phyloP scores from a whole-genome alignment of 2,888 invertebrate species.

The Capitulum mitella region DNA sequence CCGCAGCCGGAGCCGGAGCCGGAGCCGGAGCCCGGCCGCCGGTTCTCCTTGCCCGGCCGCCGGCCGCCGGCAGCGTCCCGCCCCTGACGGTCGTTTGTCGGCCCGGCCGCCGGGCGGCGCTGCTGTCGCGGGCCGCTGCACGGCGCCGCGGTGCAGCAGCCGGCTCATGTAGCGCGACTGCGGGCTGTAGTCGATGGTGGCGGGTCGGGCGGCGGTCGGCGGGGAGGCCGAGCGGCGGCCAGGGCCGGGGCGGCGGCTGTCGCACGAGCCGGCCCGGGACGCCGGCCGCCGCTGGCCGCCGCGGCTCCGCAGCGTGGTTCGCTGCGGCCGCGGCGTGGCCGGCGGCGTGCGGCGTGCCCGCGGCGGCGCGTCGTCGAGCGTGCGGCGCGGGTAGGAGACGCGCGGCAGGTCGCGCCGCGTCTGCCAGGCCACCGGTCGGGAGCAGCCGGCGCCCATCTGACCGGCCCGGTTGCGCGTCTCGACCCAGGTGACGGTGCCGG shows the following conservation, averaged over 20 bases:
- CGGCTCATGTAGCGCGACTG: neutral
- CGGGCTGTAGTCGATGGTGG: neutral
- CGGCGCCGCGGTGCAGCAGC: neutral
- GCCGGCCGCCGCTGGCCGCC: neutral
- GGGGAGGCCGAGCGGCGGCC: neutral
- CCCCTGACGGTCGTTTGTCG: neutral
- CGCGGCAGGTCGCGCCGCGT: neutral
- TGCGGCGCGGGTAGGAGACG: neutral
- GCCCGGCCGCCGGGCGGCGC: neutral
- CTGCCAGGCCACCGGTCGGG: neutral
- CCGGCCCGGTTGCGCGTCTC: conserved; percentile 2
- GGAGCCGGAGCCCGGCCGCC: neutral
- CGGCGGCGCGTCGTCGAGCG: too few relatives aligned
- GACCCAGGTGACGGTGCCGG: neutral
- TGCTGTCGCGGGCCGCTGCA: neutral
- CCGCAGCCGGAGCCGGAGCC: neutral
- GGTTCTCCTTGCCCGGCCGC: neutral
- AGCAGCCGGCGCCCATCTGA: neutral
- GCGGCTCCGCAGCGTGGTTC: neutral
- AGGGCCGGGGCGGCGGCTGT: neutral
- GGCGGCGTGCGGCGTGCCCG: too few relatives aligned
- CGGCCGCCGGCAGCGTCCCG: neutral
- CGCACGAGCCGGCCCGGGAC: neutral
- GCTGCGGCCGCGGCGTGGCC: too few relatives aligned
- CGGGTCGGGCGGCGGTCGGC: neutral